Evolutionary conservation across 1,140 invertebrate genomes (phyloP).

Genomic region (Drepana arcuata): DNA sequence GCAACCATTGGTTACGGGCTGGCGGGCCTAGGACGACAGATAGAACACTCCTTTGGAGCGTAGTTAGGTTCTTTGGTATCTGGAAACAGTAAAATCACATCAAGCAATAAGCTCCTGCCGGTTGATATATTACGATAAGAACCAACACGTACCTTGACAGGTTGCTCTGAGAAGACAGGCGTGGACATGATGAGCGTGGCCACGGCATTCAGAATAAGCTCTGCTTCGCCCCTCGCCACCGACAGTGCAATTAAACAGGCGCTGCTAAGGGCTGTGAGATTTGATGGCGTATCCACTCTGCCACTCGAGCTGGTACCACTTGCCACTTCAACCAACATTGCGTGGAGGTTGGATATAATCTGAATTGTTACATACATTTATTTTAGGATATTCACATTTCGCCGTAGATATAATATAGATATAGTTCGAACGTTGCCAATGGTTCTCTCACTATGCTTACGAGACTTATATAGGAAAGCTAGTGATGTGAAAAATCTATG

Average conservation of each 20-base stretch:
- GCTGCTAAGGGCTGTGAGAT: conserved; percentile 89
- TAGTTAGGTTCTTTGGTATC: conserved; percentile 89
- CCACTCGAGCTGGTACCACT: conserved; percentile 66
- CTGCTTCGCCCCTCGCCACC: conserved; percentile 94
- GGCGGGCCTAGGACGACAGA: conserved; percentile 89
- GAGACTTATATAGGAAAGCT: too few relatives aligned
- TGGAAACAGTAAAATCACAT: conserved; percentile 42
- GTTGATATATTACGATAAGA: background rate
- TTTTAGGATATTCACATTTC: too few relatives aligned
- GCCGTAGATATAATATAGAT: too few relatives aligned
- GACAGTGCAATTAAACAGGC: conserved; percentile 92
- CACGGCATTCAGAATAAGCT: conserved; percentile 89
- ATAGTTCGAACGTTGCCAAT: too few relatives aligned
- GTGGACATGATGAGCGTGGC: conserved; percentile 91
- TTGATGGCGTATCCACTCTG: conserved; percentile 80
- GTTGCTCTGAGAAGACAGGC: conserved; percentile 81
- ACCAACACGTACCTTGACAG: conserved; percentile 77
- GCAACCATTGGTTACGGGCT: conserved; percentile 89
- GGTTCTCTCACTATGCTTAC: too few relatives aligned
- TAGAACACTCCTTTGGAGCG: conserved; percentile 91
- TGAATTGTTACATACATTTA: conserved; percentile 20
- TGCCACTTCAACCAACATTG: conserved; percentile 51
- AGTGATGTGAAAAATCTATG: too few relatives aligned
- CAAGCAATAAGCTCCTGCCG: background rate
- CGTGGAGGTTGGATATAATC: conserved; percentile 52